Percentiles rank a stretch among this genome's conserved stretches.
These are phyloP conservation scores for Cavia aperea DNA, from an alignment of 2,113 vertebrate species.

Conservation along the genomic window DNA sequence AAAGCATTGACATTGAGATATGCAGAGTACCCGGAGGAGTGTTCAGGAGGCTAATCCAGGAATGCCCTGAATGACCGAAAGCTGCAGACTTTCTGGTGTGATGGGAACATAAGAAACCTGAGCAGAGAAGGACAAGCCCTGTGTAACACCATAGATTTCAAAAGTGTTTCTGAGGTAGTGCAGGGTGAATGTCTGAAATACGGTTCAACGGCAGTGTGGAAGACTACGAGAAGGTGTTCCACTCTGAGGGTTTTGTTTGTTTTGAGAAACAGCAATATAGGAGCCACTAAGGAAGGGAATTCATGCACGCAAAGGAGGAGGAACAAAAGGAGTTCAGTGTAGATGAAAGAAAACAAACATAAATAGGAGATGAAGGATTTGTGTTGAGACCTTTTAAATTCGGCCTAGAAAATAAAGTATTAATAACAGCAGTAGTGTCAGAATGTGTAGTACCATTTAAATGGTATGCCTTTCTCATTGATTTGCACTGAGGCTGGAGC, in stretches of 20 bases:
- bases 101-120: not conserved
- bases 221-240: not conserved
- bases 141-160: not conserved
- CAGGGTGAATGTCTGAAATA: not conserved
- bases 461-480: not conserved
- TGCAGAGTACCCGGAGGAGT: not conserved
- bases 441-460: conserved; percentile 15
- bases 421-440: not conserved
- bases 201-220: not conserved
- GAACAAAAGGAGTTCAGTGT: not conserved
- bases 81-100: not conserved
- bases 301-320: not conserved
- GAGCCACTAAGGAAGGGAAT: not conserved
- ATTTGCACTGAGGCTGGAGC: not conserved
- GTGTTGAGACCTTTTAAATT: not conserved
- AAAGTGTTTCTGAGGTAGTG: not conserved
- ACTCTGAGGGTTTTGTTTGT: not conserved
- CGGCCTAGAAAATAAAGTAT: not conserved
- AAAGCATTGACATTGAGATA: not conserved
- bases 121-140: not conserved
- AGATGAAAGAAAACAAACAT: not conserved
- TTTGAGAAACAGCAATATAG: not conserved
- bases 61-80: not conserved
- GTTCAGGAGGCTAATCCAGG: not conserved
- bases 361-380: not conserved